Evolutionary conservation across 1,140 invertebrate species (phyloP).

Genomic region (Sycobia sp.): DNA sequence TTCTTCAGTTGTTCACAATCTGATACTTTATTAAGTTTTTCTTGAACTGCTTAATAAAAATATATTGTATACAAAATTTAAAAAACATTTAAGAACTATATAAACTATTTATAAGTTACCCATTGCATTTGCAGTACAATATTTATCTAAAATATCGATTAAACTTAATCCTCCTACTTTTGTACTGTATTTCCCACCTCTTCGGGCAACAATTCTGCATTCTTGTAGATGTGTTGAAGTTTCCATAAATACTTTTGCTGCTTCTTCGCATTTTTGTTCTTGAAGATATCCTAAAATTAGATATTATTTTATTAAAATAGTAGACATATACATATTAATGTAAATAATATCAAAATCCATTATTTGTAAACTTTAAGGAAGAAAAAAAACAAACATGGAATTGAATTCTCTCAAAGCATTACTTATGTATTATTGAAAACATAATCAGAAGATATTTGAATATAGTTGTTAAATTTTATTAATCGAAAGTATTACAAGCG

Average conservation of each 20-base stretch:
- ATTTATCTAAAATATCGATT: slow-evolving; percentile 57
- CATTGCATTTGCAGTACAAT: slow-evolving; percentile 47
- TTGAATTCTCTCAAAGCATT: too few species aligned
- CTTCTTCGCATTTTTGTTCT: slow-evolving; percentile 55
- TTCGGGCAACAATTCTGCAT: slow-evolving; percentile 50
- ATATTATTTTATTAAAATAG: too few species aligned
- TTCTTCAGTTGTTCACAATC: slow-evolving; percentile 48
- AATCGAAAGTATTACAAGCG: too few species aligned
- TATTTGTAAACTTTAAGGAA: too few species aligned
- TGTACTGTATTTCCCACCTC: slow-evolving; percentile 55
- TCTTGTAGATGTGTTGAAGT: slow-evolving; percentile 57
- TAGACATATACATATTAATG: too few species aligned
- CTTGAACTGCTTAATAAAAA: slow-evolving; percentile 48
- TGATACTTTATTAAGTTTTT: slow-evolving; percentile 49
- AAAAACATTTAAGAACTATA: slow-evolving; percentile 4
- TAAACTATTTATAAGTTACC: slow-evolving; percentile 45
- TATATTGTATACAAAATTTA: neutral
- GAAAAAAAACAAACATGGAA: too few species aligned
- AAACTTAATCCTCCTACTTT: slow-evolving; percentile 53
- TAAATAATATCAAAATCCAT: too few species aligned
- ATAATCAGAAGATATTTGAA: too few species aligned
- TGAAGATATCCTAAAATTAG: slow-evolving; percentile 57
- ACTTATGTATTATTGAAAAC: too few species aligned
- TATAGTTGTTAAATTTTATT: too few species aligned
- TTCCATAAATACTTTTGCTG: slow-evolving; percentile 55